Conservation (phyloP, 2,113 vertebrate genomes). For the Tympanuchus pallidicinctus region DNA sequence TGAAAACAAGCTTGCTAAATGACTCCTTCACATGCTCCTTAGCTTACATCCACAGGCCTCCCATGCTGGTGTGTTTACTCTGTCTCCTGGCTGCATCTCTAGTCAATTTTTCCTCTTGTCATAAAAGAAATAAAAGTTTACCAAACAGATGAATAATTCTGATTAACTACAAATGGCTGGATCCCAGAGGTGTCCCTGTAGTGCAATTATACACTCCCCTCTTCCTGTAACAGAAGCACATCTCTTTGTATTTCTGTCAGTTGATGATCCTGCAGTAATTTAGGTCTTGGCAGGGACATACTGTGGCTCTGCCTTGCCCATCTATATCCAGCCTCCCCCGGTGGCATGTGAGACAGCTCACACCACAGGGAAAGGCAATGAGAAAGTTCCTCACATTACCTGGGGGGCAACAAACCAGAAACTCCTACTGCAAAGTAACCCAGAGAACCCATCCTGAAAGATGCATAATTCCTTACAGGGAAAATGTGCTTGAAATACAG, state of each 20-base stretch:
- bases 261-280: background rate
- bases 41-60: background rate
- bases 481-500: background rate
- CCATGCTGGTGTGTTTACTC: constrained; percentile 47
- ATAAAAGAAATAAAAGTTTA: constrained; percentile 68
- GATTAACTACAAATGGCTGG: constrained; percentile 59
- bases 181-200: background rate
- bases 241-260: constrained; percentile 2
- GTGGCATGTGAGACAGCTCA: background rate
- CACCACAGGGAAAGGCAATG: background rate
- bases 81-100: background rate
- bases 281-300: background rate
- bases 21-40: background rate
- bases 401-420: background rate
- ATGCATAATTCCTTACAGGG: background rate
- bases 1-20: constrained; percentile 58
- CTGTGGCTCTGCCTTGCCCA: background rate
- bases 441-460: background rate
- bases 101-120: constrained; percentile 60
- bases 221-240: background rate
- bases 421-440: background rate
- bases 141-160: constrained; percentile 68
- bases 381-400: background rate
- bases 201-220: background rate
- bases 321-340: background rate